phyloP scores from a whole-genome alignment of 2,888 invertebrate genomes.

The Meiosimyza decipiens region DNA sequence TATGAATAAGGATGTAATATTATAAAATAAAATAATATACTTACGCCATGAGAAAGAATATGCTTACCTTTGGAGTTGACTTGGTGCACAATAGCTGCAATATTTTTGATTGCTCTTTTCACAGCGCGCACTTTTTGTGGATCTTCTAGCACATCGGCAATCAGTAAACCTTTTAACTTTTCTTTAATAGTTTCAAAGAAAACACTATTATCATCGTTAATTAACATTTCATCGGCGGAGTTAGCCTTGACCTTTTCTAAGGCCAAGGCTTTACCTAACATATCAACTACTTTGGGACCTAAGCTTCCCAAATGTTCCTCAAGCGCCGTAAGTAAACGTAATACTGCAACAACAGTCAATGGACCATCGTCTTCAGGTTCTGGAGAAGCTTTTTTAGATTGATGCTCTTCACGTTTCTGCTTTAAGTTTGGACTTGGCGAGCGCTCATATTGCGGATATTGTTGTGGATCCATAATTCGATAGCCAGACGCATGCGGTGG shows the following conservation, averaged over 20 bases:
- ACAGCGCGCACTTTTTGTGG: slow-evolving; percentile 75
- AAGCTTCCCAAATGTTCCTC: slow-evolving; percentile 87
- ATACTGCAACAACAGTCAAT: slow-evolving; percentile 73
- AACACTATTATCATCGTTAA: slow-evolving; percentile 78
- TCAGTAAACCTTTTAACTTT: slow-evolving; percentile 82
- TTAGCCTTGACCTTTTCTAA: slow-evolving; percentile 80
- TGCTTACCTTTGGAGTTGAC: slow-evolving; percentile 69
- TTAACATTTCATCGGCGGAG: slow-evolving; percentile 79
- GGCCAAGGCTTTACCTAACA: slow-evolving; percentile 81
- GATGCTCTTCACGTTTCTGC: slow-evolving; percentile 46
- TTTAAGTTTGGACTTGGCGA: slow-evolving; percentile 38
- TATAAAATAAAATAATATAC: slow-evolving; percentile 3
- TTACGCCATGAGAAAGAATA: slow-evolving; percentile 37
- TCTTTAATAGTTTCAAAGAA: slow-evolving; percentile 87
- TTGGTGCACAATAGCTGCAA: slow-evolving; percentile 78
- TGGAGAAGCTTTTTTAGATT: slow-evolving; percentile 57
- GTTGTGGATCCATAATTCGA: slow-evolving; percentile 60
- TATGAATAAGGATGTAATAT: too few relatives aligned
- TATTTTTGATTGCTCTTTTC: slow-evolving; percentile 79
- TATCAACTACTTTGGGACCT: slow-evolving; percentile 81
- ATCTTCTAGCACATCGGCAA: slow-evolving; percentile 74
- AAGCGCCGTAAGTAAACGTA: slow-evolving; percentile 81
- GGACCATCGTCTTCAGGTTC: slow-evolving; percentile 68
- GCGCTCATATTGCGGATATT: slow-evolving; percentile 62
- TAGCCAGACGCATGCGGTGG: slow-evolving; percentile 44